Evolutionary conservation across 2,113 vertebrate genomes (phyloP).

Genomic region (Leptobrachium ailaonicum): DNA sequence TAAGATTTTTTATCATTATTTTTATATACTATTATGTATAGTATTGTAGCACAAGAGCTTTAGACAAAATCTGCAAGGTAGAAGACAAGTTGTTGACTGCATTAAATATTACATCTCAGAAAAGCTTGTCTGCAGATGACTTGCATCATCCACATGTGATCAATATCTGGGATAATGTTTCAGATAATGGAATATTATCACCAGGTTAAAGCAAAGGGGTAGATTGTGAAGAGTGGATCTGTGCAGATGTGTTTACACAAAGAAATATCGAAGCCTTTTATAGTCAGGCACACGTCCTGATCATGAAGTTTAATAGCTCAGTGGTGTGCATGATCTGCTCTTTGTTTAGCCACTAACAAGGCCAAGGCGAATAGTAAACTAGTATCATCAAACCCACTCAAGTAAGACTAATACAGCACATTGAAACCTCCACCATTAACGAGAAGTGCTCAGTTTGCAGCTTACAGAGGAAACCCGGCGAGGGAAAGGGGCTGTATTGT

Average conservation of each 20-base stretch:
- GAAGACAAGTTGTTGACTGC: too few relatives aligned
- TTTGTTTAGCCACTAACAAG: conserved; percentile 67
- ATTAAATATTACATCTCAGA: conserved; percentile 54
- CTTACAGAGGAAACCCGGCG: conserved; percentile 61
- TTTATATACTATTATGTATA: too few relatives aligned
- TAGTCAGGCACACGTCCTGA: conserved; percentile 50
- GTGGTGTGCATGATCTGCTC: conserved; percentile 38
- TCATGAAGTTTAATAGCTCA: conserved; percentile 55
- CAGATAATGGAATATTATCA: conserved; percentile 11
- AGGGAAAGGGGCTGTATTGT: conserved; percentile 42
- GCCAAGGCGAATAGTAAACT: conserved; percentile 66
- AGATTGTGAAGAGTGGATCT: conserved; percentile 20
- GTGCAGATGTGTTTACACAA: conserved; percentile 32
- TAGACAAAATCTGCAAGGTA: too few relatives aligned
- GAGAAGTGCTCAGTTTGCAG: conserved; percentile 69
- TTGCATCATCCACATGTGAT: not conserved
- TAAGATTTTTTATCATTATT: too few relatives aligned
- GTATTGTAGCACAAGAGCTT: too few relatives aligned
- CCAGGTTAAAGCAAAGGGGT: not conserved
- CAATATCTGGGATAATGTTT: not conserved
- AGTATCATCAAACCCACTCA: conserved; percentile 53
- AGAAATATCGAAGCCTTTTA: conserved; percentile 46
- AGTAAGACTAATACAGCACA: conserved; percentile 65
- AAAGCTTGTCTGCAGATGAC: not conserved
- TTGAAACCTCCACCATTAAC: conserved; percentile 72